Evolutionary conservation across 2,888 invertebrate genomes (phyloP), one percentile per base, ranked within the genome.

Genomic region (Atherix ibis): DNA sequence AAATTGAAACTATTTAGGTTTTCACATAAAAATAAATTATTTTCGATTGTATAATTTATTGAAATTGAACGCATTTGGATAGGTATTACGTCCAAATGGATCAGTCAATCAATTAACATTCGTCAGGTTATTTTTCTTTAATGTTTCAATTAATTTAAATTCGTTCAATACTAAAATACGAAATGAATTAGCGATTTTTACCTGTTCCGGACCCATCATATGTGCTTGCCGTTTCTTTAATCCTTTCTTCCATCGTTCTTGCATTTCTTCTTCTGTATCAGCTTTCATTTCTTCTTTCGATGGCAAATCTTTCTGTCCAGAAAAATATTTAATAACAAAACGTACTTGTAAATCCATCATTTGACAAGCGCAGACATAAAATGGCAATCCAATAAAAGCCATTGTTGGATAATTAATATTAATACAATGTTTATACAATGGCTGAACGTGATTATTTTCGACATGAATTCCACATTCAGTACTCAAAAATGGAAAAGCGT

Each of bases 341-440:
- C 74, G 67, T 2, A 84, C 80, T 68, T 89, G 89, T 26, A 83
- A 54, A 51, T 91, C 85, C 54, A 83, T 84, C 68, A 85, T 73
- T 38, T 82, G 81, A 55, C 87, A 84, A 0, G 88, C 83, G 52
- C 81, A 80, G 2, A 85, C 77, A 44, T 74, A 76, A 56, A 75
- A 82, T 0, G 85, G 82, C 17, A 92, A 64, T 0, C 91, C 92
- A 40, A 89, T 68, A 43, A 92, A 73, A 35, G 76, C 78, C 70
- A 92, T 74, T 9, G 75, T 71, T 2, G 88, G 85, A 48, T 77
- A 73, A 40, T 75, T 67, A 31, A 81, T 77, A 54, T 89, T 81
- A 25, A 92, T 70, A 33, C 88, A 61, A 52, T 92, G 91, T 51
- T 87, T 85, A 65, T 83, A 88, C 2, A 91, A 67, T 1, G 83